A percentile compares a stretch with the other conserved stretches of the same genome.
Evolutionary conservation across 2,888 invertebrate genomes (phyloP).

Genomic region (Axea sp.): DNA sequence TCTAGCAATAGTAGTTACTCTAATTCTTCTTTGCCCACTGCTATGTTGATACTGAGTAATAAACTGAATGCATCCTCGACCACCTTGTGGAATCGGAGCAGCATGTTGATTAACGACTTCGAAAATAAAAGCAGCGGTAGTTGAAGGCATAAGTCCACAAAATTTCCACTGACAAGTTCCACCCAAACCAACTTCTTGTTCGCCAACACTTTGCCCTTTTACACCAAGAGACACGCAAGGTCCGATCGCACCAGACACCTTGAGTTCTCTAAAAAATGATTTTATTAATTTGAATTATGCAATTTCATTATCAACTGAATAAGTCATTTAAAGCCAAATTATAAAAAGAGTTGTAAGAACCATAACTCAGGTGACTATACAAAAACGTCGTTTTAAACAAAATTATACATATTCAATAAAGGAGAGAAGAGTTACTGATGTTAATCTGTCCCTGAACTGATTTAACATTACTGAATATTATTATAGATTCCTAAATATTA

Average conservation of each 20-base stretch:
- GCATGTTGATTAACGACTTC: constrained; percentile 98
- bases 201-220: constrained; percentile 95
- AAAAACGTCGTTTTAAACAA: too few relatives aligned
- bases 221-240: constrained; percentile 96
- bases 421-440: too few relatives aligned
- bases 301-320: too few relatives aligned
- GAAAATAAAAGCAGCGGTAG: constrained; percentile 96
- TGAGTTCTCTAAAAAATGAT: constrained; percentile 82
- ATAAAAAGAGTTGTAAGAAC: too few relatives aligned
- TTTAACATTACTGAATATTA: too few relatives aligned
- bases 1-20: constrained; percentile 98
- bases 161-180: constrained; percentile 99
- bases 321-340: too few relatives aligned
- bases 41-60: constrained; percentile 99
- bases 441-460: too few relatives aligned
- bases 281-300: neutral
- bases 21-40: constrained; percentile 94
- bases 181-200: constrained; percentile 98
- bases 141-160: constrained; percentile 94
- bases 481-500: too few relatives aligned
- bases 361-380: too few relatives aligned
- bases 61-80: constrained; percentile 97
- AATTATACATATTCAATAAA: too few relatives aligned
- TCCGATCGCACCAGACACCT: constrained; percentile 97
- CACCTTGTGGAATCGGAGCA: constrained; percentile 96